These are phyloP conservation scores for Cerceris ruficornis DNA, from an alignment of 2,888 invertebrate species.

Conservation along the genomic window DNA sequence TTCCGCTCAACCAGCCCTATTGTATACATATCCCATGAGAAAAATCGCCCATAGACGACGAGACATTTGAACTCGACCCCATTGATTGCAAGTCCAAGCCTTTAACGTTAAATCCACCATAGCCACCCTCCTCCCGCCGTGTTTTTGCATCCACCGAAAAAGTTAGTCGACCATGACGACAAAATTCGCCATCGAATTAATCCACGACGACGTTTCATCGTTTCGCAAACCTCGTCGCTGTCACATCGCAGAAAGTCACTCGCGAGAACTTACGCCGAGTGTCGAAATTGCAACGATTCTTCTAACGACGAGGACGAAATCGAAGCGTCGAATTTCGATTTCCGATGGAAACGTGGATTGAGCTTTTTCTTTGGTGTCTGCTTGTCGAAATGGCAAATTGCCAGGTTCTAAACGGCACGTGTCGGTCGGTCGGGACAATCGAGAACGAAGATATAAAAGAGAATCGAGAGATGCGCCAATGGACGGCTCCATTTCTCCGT, in stretches of 20 bases:
- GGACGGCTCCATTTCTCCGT: not conserved
- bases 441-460: slow-evolving; percentile 33
- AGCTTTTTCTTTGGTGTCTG: not conserved
- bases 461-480: not conserved
- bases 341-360: not conserved
- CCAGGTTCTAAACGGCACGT: slow-evolving; percentile 11
- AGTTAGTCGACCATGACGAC: slow-evolving; percentile 2
- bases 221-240: not conserved
- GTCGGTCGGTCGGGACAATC: slow-evolving; percentile 23
- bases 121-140: no score
- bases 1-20: no score
- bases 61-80: no score
- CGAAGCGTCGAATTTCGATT: not conserved
- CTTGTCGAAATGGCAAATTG: slow-evolving; percentile 9
- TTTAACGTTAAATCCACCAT: no score
- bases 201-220: not conserved
- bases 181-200: slow-evolving; percentile 5
- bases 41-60: no score
- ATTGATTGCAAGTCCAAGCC: no score
- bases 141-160: not conserved
- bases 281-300: not conserved
- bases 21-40: no score
- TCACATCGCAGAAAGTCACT: not conserved
- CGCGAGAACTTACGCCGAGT: not conserved
- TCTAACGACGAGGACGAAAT: not conserved